phyloP scores from a whole-genome alignment of 2,113 vertebrate species.

The Sardina pilchardus region DNA sequence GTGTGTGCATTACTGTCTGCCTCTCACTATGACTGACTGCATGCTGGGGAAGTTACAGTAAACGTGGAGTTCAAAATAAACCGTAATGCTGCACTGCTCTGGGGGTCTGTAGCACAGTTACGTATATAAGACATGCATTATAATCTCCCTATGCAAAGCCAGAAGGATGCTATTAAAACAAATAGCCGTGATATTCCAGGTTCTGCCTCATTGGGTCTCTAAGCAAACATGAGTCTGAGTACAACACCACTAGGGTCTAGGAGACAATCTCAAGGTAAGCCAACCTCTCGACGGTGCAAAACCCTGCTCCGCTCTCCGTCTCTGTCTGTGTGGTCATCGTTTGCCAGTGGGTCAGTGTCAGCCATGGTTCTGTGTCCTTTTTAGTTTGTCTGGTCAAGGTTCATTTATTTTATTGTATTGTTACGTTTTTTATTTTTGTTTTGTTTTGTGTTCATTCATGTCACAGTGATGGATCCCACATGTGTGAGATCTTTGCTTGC shows the following conservation, averaged over 20 bases:
- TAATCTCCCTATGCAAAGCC: conserved; percentile 77
- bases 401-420: conserved; percentile 25
- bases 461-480: conserved; percentile 45
- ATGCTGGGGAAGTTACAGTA: conserved; percentile 65
- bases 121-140: conserved; percentile 61
- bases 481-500: conserved; percentile 49
- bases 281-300: conserved; percentile 61
- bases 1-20: conserved; percentile 52
- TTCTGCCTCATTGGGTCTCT: conserved; percentile 99
- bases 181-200: conserved; percentile 99
- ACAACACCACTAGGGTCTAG: conserved; percentile 99
- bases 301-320: conserved; percentile 55
- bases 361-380: conserved; percentile 52
- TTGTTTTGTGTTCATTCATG: background rate
- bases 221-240: conserved; percentile 99
- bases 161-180: conserved; percentile 86
- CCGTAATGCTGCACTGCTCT: conserved; percentile 48
- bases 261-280: conserved; percentile 94
- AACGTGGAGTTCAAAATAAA: conserved; percentile 51
- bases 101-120: background rate
- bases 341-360: conserved; percentile 56
- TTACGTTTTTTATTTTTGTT: too few relatives aligned
- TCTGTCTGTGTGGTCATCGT: conserved; percentile 64
- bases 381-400: conserved; percentile 17
- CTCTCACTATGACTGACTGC: conserved; percentile 50